phyloP scores from a whole-genome alignment of 2,113 vertebrate genomes.

The Pampusana beccarii region DNA sequence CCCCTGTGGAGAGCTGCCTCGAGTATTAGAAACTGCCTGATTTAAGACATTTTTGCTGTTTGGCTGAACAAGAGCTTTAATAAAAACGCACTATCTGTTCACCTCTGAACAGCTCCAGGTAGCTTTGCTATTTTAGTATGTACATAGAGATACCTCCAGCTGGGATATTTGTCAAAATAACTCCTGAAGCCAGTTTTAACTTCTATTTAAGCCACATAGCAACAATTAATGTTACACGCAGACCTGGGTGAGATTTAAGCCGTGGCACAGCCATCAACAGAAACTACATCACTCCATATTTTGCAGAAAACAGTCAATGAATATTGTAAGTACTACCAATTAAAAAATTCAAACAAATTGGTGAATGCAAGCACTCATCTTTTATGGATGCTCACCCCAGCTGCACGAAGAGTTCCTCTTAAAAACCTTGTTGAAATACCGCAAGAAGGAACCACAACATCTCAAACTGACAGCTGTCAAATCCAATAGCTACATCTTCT shows the following conservation, averaged over 20 bases:
- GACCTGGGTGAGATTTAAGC: background rate
- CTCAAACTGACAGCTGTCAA: conserved; percentile 17
- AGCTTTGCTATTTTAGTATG: background rate
- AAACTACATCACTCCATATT: background rate
- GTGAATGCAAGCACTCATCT: background rate
- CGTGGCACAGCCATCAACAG: background rate
- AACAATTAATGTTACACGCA: background rate
- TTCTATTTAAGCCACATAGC: background rate
- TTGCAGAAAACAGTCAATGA: background rate
- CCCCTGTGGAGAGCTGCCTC: background rate
- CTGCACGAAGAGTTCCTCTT: background rate
- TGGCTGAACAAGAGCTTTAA: background rate
- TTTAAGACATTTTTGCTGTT: background rate
- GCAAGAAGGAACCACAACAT: background rate
- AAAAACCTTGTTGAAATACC: background rate
- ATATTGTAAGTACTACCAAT: background rate
- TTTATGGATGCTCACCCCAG: background rate
- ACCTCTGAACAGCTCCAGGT: background rate
- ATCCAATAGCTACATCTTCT: background rate
- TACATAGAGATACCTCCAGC: background rate
- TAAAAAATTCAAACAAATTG: background rate
- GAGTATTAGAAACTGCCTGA: background rate
- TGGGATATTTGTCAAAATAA: background rate
- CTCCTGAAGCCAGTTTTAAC: background rate
- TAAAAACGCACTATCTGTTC: background rate